Conservation (phyloP, 2,888 invertebrate genomes). For the Spialia ferax region DNA sequence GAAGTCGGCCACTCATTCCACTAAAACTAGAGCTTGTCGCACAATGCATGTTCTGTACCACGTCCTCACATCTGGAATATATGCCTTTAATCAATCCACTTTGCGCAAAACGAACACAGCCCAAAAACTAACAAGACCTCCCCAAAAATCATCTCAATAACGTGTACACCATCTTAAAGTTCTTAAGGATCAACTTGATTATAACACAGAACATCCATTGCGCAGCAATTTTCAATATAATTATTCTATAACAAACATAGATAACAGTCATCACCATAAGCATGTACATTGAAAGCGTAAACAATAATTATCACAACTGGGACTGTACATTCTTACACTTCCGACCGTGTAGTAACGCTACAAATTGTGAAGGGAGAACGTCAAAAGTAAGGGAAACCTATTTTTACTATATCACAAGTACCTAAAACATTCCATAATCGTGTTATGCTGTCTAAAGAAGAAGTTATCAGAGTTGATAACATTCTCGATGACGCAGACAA, state of each 20-base stretch:
- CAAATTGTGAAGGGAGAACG: constrained; percentile 47
- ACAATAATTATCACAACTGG: constrained; percentile 16
- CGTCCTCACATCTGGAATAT: constrained; percentile 64
- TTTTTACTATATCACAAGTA: constrained; percentile 70
- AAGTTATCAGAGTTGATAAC: constrained; percentile 66
- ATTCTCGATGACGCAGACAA: constrained; percentile 78
- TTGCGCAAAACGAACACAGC: too few relatives aligned
- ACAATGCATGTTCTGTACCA: constrained; percentile 78
- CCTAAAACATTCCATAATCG: constrained; percentile 74
- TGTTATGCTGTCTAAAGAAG: constrained; percentile 51
- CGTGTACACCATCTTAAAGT: background rate
- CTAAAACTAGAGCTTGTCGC: constrained; percentile 80
- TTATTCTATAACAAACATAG: constrained; percentile 39
- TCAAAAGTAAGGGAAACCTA: constrained; percentile 40
- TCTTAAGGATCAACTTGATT: background rate
- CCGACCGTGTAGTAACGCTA: constrained; percentile 49
- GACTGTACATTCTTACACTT: constrained; percentile 19
- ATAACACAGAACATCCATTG: constrained; percentile 72
- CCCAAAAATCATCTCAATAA: background rate
- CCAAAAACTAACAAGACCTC: background rate
- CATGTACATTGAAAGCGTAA: constrained; percentile 24
- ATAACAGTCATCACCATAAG: constrained; percentile 19
- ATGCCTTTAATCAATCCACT: constrained; percentile 25
- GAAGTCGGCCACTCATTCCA: constrained; percentile 86
- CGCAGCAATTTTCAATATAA: constrained; percentile 55